Evolutionary conservation across 2,888 invertebrate genomes (phyloP), one percentile per base, ranked within the genome.

Genomic region (Sarcophaga rosellei): DNA sequence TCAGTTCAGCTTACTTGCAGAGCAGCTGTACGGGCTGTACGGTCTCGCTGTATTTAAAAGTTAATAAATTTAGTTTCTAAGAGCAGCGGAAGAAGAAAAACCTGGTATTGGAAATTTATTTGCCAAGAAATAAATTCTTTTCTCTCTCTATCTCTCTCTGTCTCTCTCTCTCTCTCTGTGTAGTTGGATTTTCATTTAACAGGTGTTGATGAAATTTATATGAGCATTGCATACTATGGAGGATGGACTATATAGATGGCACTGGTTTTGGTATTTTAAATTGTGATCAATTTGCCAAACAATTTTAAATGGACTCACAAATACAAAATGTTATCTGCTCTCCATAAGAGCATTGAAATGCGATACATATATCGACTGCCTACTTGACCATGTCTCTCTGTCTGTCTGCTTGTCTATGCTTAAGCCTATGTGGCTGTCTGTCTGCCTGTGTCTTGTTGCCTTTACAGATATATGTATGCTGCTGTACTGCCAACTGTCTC

Each of bases 191-290:
- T 23, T 25, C 23, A 23, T 70, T 70, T 35, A 72, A 72, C 72
- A 72, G 72, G 72, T 72, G 72, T 35, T 72, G 72, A 21, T 62
- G 45, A 74, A 45, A 74, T 62, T 74, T 62, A 45, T 62, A 21
- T 72, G 35, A 35, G 35, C 35, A 35, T 35, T 8, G 35, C 35
- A 35, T 35, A 35, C 35, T 10, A 35, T 8, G 8, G 35, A 35
- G 35, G 35, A 4, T 4, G 25, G 25, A 35, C 35, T 35, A 35
- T 10, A 35, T 35, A 8, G 35, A 35, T 35, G 35, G 35, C 35
- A 8, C 35, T 35, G 35, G 35, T 3, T 59, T 21, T 62, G 4
- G n/a, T 4, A 4, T 20, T 62, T 62, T 62, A 20, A 21, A 12
- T 20, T 3, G 23, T 23, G 23, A 53, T n/a, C 20, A 6, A 47